A percentile compares a stretch with the other conserved stretches of the same genome.
Conservation (phyloP, 2,888 invertebrate genomes). For the Agrotis clavis region DNA sequence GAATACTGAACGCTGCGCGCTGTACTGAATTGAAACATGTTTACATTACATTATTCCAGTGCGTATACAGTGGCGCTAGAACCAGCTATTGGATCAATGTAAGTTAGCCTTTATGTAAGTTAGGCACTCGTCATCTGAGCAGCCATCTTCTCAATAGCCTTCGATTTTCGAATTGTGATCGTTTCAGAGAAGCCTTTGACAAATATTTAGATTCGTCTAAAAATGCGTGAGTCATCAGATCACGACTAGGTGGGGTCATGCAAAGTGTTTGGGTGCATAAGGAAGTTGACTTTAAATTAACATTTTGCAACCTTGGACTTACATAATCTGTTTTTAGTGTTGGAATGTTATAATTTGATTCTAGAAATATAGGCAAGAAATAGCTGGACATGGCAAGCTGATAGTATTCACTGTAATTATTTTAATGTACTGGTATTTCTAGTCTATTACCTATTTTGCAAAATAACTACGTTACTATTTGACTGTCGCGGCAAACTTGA, state of each 20-base stretch:
- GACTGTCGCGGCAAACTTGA: constrained; percentile 19
- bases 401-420: constrained; percentile 28
- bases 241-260: constrained; percentile 36
- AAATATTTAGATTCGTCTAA: constrained; percentile 27
- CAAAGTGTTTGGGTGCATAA: constrained; percentile 56
- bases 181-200: constrained; percentile 1
- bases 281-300: constrained; percentile 60
- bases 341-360: constrained; percentile 44
- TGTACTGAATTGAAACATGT: no score
- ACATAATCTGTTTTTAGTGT: constrained; percentile 27
- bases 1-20: no score
- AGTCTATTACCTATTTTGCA: constrained; percentile 21
- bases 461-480: constrained; percentile 46
- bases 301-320: constrained; percentile 48
- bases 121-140: not conserved
- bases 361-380: constrained; percentile 21
- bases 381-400: constrained; percentile 19
- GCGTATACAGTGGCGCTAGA: no score
- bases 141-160: not conserved
- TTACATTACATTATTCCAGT: no score
- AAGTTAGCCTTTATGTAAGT: no score
- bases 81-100: no score
- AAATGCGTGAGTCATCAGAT: constrained; percentile 53
- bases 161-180: not conserved
- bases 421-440: constrained; percentile 33